A percentile compares a stretch with the other conserved stretches of the same genome.
Evolutionary conservation across 2,888 invertebrate species (phyloP).

Genomic region (Hydrotaea cyrtoneurina): DNA sequence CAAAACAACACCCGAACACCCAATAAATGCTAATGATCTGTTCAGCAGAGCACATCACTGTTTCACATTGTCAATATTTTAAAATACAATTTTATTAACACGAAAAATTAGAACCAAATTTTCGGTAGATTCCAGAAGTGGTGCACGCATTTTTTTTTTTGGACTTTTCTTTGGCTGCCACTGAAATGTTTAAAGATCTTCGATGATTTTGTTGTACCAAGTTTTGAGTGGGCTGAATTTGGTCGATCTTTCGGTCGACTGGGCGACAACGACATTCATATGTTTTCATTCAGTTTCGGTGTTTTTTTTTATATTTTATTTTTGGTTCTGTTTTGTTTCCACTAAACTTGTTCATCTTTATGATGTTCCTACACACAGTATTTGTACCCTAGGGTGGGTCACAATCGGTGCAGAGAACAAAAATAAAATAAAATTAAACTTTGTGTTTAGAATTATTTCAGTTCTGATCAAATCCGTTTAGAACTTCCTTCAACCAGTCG

Average conservation of each 20-base stretch:
- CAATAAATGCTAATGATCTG: not conserved
- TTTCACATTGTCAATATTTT: not conserved
- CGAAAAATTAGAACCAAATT: not conserved
- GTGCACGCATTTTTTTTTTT: slow-evolving; percentile 9
- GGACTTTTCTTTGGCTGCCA: not conserved
- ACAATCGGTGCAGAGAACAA: too few species aligned
- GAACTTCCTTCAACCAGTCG: not conserved
- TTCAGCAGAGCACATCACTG: not conserved
- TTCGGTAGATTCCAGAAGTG: slow-evolving; percentile 10
- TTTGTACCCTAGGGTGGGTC: too few species aligned
- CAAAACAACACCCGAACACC: too few species aligned
- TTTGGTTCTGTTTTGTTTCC: not conserved
- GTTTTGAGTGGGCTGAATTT: slow-evolving; percentile 23
- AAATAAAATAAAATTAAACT: too few species aligned
- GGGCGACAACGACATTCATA: not conserved
- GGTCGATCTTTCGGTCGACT: not conserved
- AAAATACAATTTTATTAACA: not conserved
- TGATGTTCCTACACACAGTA: not conserved
- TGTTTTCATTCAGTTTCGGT: slow-evolving; percentile 21
- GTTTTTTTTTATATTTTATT: not conserved
- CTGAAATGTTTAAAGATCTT: not conserved
- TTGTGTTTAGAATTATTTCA: too few species aligned
- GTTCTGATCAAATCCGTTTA: too few species aligned
- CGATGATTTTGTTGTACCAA: not conserved
- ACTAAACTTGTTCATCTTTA: not conserved